Conservation (phyloP, 2,888 invertebrate genomes). For the Troilus luridus region DNA sequence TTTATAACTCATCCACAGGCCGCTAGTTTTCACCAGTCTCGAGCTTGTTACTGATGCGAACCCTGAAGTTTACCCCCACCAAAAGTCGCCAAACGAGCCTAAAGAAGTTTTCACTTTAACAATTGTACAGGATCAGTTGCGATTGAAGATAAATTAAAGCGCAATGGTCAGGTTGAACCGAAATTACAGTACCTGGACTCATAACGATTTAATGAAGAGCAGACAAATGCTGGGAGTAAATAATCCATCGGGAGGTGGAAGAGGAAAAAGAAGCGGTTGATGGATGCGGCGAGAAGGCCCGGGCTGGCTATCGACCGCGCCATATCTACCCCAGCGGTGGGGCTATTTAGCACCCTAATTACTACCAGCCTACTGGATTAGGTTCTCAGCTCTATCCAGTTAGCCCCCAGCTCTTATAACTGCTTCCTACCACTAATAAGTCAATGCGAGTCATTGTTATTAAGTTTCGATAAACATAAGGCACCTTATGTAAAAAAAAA, state of each 20-base stretch:
- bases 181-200: background rate
- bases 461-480: no score
- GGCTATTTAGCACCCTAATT: slow-evolving; percentile 33
- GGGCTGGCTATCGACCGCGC: background rate
- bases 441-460: no score
- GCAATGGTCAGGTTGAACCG: background rate
- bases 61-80: no score
- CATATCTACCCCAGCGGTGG: slow-evolving; percentile 3
- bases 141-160: background rate
- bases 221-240: background rate
- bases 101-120: no score
- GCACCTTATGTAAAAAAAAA: no score
- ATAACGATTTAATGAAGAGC: background rate
- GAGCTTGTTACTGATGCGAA: no score
- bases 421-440: no score
- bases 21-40: no score
- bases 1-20: no score
- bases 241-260: background rate
- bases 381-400: no score
- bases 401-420: no score
- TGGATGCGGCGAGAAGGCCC: background rate
- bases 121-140: background rate
- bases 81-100: no score
- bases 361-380: background rate
- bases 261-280: background rate